Evolutionary conservation across 1,140 invertebrate genomes (phyloP), one percentile per base, ranked within the genome.

Genomic region (Callitettix versicolor): DNA sequence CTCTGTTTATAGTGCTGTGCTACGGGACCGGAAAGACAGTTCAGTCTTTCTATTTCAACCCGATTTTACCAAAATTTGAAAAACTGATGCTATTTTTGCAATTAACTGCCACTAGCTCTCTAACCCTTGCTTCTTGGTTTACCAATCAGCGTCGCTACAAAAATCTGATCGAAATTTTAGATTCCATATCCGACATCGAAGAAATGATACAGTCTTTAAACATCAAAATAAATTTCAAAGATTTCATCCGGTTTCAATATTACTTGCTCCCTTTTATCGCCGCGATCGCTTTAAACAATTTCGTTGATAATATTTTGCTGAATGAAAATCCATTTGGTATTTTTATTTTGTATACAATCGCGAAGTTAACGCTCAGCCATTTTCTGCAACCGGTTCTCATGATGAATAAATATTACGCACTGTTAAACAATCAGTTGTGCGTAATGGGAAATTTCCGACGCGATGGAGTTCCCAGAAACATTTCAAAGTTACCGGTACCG

Each of bases 281-380:
- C 6, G 34, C 36, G 15, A 20, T 51, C 3, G 15, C 18, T 3
- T 18, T 51, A 9, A 30, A 51, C 15, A 51, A 51, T 20, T 17
- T 51, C 11, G n/a, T 51, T 3, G 48, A 51, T 18, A 51, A 51
- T 30, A 14, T 51, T 17, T 36, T 51, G n/a, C 48, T 51, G 2
- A 34, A 34, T 2, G 48, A 51, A 30, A 51, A 51, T 20, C 12
- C 36, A 1, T 17, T 36, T 2, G 30, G n/a, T n/a, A 15, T 51
- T 7, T 51, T 51, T 18, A 51, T 51, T 20, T 21, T 51, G 12
- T 51, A 51, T 30, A 51, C 48, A 2, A 51, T 51, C 30, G 48
- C 48, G 2, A 51, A 36, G 33, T 21, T 51, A 17, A 51, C 48
- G 2, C 20, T 51, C 30, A 51, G 48, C 21, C 48, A 51, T 26